Percentiles rank a stretch among this genome's conserved stretches.
phyloP scores from a whole-genome alignment of 2,797 vertebrate species.

The Acomys russatus region DNA sequence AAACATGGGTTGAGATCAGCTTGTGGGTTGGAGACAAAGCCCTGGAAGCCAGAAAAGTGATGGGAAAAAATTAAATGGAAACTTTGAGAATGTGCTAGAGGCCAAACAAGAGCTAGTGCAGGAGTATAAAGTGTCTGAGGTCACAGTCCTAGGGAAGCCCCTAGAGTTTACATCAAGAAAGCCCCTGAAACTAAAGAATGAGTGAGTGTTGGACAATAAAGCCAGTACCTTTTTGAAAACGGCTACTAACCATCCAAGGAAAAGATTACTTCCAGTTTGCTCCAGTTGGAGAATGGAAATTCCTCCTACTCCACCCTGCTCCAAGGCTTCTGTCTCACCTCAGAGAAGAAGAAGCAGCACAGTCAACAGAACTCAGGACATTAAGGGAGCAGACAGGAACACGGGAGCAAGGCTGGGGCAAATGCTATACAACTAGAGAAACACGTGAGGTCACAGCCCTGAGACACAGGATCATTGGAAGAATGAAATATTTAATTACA shows the following conservation, averaged over 20 bases:
- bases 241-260: background rate
- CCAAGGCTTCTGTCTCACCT: background rate
- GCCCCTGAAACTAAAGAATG: background rate
- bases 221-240: background rate
- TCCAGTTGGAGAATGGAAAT: background rate
- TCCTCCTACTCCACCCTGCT: background rate
- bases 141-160: background rate
- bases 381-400: background rate
- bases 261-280: background rate
- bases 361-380: background rate
- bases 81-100: background rate
- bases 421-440: background rate
- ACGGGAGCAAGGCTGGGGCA: background rate
- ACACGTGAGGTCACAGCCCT: background rate
- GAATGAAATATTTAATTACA: background rate
- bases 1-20: background rate
- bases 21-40: background rate
- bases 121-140: background rate
- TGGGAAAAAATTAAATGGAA: background rate
- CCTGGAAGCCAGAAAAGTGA: background rate
- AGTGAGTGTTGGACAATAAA: background rate
- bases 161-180: background rate
- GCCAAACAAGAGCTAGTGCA: background rate
- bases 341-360: background rate
- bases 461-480: background rate